Conservation (phyloP, 2,888 invertebrate genomes). For the Microchrysa polita region DNA sequence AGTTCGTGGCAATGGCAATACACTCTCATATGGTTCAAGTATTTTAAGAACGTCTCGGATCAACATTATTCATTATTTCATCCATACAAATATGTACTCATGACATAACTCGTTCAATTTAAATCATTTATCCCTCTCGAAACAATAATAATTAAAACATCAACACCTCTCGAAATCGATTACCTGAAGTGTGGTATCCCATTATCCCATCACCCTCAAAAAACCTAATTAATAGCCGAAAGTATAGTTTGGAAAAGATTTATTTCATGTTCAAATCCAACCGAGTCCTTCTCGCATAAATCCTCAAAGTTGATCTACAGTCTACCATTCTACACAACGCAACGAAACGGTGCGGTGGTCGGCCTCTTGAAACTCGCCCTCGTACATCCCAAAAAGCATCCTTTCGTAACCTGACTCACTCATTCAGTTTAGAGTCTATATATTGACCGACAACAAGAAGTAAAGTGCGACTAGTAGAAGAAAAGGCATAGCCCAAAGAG, state of each 20-base stretch:
- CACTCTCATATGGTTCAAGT: too few species aligned
- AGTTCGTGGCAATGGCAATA: too few species aligned
- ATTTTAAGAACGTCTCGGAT: too few species aligned
- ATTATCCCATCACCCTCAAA: slow-evolving; percentile 13
- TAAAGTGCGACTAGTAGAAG: background rate
- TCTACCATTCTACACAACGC: too few species aligned
- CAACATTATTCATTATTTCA: too few species aligned
- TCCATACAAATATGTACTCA: too few species aligned
- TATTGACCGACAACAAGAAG: background rate
- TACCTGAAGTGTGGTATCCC: slow-evolving; percentile 24
- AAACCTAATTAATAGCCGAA: slow-evolving; percentile 30
- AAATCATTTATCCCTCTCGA: background rate
- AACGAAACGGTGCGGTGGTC: too few species aligned
- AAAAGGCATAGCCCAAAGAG: slow-evolving; percentile 1
- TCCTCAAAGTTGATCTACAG: slow-evolving; percentile 35
- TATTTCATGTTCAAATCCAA: slow-evolving; percentile 29
- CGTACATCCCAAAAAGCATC: too few species aligned
- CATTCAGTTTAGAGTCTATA: too few species aligned
- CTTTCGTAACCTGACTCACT: too few species aligned
- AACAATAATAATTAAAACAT: slow-evolving; percentile 33
- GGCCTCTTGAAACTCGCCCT: too few species aligned
- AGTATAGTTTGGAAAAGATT: slow-evolving; percentile 40
- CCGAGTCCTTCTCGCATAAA: slow-evolving; percentile 36
- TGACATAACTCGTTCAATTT: too few species aligned
- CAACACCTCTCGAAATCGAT: slow-evolving; percentile 27